phyloP scores from a whole-genome alignment of 2,888 invertebrate species.

The Lithosia quadra region DNA sequence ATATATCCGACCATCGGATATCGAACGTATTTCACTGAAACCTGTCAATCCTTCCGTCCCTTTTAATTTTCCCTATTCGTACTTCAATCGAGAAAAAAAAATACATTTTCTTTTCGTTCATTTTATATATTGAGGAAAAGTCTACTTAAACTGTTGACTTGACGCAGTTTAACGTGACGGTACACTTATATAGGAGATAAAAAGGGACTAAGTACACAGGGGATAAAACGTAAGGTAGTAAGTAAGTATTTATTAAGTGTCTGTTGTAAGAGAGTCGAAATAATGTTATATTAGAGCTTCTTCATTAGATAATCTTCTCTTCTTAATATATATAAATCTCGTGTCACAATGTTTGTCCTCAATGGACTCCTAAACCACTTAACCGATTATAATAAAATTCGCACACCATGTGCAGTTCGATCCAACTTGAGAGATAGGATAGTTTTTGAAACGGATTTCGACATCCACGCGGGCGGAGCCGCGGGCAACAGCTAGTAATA shows the following conservation, averaged over 20 bases:
- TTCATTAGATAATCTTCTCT: no score
- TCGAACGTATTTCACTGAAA: constrained; percentile 34
- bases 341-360: no score
- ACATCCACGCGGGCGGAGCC: no score
- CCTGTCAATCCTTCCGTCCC: constrained; percentile 39
- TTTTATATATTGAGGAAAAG: constrained; percentile 30
- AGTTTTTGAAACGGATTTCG: no score
- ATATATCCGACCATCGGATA: constrained; percentile 24
- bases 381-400: no score
- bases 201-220: not conserved
- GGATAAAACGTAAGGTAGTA: not conserved
- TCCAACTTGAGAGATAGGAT: no score
- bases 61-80: constrained; percentile 47
- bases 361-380: no score
- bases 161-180: constrained; percentile 11
- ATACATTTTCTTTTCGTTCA: constrained; percentile 25
- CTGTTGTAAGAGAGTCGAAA: not conserved
- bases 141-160: constrained; percentile 18
- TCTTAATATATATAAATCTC: no score
- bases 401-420: no score
- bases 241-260: not conserved
- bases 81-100: constrained; percentile 32
- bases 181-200: not conserved
- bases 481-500: no score
- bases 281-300: not conserved